Evolutionary conservation across 1,140 invertebrate species (phyloP), one percentile per base, ranked within the genome.

Genomic region (Drosophila burlai): DNA sequence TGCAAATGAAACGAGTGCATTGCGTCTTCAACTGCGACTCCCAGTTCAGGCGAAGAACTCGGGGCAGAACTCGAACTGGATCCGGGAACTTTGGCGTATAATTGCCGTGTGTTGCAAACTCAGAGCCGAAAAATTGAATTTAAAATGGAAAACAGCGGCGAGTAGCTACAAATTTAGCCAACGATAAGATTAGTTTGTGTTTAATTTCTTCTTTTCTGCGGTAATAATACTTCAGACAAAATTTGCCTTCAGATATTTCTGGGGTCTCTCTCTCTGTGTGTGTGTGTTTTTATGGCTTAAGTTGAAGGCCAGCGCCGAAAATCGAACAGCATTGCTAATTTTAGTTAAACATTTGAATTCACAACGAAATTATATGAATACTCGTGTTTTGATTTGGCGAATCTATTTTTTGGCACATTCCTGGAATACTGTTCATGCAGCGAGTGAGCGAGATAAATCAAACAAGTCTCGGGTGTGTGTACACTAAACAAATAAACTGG

Each of bases 1-100:
- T 79, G 76, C 76, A 80, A 80, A 80, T 80, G 73, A 72, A 72
- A 73, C 76, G 67, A 80, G 76, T 80, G 75, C 75, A 78, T 63
- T 62, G 74, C 74, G 52, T 69, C 76, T 61, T 69, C 75, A 63
- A 66, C 74, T 60, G 45, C 54, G 60, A 74, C 58, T 75, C 34
- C 58, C 49, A 40, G 49, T 66, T 65, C 40, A 24, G 38, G 43
- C 57, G 3, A 6, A 26, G 18, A 72, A 60, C 40, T 72, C 24
- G 2, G 45, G 52, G 29, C 67, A 24, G 67, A 74, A 52, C 67
- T 72, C 68, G 40, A 34, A 40, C 46, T 76, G 29, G 16, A 49
- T 7, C 38, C 7, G 38, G 46, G 38, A 66, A 76, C 61, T 76
- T 64, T 29, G 34, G n/a, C 71, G 52, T 75, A 40, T 40, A 75